Conservation (phyloP, 2,888 invertebrate species). For the Rotaria socialis region DNA sequence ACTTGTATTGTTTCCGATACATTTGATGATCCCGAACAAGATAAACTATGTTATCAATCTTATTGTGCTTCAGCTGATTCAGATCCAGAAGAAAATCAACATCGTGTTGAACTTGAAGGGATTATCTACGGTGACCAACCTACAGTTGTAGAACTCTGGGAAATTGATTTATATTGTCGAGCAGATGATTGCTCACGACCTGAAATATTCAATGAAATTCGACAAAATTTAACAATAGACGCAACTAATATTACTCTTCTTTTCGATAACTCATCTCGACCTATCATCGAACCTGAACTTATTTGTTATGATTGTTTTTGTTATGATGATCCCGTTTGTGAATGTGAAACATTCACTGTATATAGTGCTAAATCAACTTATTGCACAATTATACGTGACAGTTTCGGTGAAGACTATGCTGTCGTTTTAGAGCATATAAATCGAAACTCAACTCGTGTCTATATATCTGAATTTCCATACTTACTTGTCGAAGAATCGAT, state of each 20-base stretch:
- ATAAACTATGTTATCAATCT: background rate
- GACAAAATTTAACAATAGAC: background rate
- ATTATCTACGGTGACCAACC: background rate
- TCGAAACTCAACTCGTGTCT: background rate
- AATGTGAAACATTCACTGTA: background rate
- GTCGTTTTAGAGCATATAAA: background rate
- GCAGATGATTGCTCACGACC: constrained; percentile 6
- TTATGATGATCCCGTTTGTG: background rate
- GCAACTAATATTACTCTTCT: background rate
- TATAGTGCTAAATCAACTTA: background rate
- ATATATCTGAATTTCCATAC: background rate
- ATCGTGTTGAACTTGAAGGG: background rate
- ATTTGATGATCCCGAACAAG: background rate
- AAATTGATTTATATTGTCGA: constrained; percentile 15
- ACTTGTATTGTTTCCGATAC: background rate
- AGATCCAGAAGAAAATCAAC: background rate
- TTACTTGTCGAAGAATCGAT: constrained; percentile 21
- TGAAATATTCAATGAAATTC: background rate
- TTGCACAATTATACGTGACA: background rate
- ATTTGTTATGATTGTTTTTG: background rate
- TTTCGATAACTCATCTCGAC: too few species aligned
- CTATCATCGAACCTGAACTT: background rate
- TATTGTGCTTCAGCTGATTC: background rate
- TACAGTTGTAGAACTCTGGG: background rate
- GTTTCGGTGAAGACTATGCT: background rate